Percentiles rank a stretch among this genome's conserved stretches.
Conservation (phyloP, 1,140 invertebrate species). For the Drosophila serrata region DNA sequence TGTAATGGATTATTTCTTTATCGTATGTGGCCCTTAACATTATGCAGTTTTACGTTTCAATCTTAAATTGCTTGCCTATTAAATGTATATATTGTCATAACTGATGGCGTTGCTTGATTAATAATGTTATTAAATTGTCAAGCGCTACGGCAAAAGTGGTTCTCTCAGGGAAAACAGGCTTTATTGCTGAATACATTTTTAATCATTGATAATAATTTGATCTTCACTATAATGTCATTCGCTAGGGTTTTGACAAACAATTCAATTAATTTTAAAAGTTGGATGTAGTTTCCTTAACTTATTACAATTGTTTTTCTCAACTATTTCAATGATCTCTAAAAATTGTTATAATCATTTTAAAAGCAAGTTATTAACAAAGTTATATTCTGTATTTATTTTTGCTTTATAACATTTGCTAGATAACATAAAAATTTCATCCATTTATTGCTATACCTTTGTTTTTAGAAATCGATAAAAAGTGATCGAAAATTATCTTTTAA, state of each 20-base stretch:
- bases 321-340: neutral
- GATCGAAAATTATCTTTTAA: too few species aligned
- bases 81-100: constrained; percentile 11
- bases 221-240: neutral
- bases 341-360: too few species aligned
- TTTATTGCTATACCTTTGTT: too few species aligned
- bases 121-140: constrained; percentile 40
- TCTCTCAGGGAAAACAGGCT: constrained; percentile 36
- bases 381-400: too few species aligned
- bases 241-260: neutral
- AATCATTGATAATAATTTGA: constrained; percentile 19
- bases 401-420: too few species aligned
- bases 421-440: too few species aligned
- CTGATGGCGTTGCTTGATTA: constrained; percentile 24
- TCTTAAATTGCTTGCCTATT: constrained; percentile 1
- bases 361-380: too few species aligned
- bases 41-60: neutral
- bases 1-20: neutral
- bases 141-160: constrained; percentile 7
- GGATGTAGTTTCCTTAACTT: neutral
- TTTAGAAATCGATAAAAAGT: too few species aligned
- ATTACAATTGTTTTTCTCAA: neutral
- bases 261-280: neutral
- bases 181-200: constrained; percentile 7
- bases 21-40: neutral